phyloP scores from a whole-genome alignment of 2,113 vertebrate genomes.

The Ceyx cyanopectus region DNA sequence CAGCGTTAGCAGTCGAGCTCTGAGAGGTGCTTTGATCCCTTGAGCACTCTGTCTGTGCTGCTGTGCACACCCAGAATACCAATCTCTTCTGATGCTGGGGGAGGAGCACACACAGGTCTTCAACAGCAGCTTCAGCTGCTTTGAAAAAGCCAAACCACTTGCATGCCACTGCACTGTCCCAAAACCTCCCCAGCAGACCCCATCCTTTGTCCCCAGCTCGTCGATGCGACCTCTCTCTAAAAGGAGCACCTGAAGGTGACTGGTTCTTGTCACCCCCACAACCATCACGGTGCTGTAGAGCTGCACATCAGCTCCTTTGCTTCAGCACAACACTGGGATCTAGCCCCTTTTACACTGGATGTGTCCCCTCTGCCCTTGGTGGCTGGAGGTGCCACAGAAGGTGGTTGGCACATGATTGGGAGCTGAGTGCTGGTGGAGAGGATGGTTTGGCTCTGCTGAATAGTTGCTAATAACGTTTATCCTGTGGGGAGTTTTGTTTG shows the following conservation, averaged over 20 bases:
- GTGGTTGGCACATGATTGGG: background rate
- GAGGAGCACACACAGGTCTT: background rate
- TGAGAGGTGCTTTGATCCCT: constrained; percentile 57
- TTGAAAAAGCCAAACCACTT: background rate
- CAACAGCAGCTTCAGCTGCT: background rate
- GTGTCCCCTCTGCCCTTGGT: background rate
- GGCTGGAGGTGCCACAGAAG: background rate
- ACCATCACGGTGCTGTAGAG: background rate
- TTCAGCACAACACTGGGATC: background rate
- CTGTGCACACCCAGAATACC: background rate
- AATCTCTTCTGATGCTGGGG: background rate
- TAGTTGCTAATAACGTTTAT: background rate
- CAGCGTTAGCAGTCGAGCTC: background rate
- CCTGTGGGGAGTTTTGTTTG: constrained; percentile 1
- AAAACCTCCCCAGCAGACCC: background rate
- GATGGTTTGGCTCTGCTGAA: constrained; percentile 34
- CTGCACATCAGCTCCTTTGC: background rate
- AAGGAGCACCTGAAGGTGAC: background rate
- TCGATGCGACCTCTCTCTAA: background rate
- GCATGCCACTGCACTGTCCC: fast-evolving
- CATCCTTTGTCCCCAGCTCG: background rate
- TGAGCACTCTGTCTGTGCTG: background rate
- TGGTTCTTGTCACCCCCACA: background rate
- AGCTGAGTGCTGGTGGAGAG: constrained; percentile 1
- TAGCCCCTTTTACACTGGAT: background rate